Conservation (phyloP, 1,140 invertebrate species). For the Trichomalopsis sarcophagae region DNA sequence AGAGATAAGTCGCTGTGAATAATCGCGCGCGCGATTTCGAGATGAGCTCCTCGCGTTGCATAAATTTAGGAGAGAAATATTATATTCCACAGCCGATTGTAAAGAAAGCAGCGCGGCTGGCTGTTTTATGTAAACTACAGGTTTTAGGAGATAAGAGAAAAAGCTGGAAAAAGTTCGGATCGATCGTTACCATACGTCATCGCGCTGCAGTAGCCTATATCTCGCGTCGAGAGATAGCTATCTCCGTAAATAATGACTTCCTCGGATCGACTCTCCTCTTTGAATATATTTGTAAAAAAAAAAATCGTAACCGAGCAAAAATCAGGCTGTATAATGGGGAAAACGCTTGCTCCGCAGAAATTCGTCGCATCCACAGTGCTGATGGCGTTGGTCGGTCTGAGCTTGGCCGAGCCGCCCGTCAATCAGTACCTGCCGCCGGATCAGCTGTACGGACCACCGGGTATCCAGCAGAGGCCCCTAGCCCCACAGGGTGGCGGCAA, state of each 20-base stretch:
- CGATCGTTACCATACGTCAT: background rate
- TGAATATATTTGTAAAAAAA: no score
- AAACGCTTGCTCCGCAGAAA: constrained; percentile 52
- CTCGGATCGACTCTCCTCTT: no score
- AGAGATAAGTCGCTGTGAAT: background rate
- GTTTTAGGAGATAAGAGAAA: background rate
- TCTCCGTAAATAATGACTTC: background rate
- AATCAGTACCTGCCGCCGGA: constrained; percentile 77
- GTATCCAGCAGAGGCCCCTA: constrained; percentile 49
- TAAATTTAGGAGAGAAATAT: background rate
- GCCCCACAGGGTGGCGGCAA: constrained; percentile 60
- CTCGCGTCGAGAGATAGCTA: background rate
- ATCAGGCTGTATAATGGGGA: background rate
- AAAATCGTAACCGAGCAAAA: no score
- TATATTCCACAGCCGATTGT: background rate
- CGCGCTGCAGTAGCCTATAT: no score
- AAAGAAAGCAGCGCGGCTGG: background rate
- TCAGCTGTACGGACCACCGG: constrained; percentile 64
- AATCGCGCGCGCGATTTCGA: background rate
- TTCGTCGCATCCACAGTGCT: constrained; percentile 58
- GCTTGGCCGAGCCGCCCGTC: constrained; percentile 67
- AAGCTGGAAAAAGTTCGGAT: background rate
- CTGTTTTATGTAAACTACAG: background rate
- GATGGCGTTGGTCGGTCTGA: constrained; percentile 46
- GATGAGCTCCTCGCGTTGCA: background rate